Evolutionary conservation across 2,888 invertebrate genomes (phyloP).

Genomic region (Ryuthela nishihirai): DNA sequence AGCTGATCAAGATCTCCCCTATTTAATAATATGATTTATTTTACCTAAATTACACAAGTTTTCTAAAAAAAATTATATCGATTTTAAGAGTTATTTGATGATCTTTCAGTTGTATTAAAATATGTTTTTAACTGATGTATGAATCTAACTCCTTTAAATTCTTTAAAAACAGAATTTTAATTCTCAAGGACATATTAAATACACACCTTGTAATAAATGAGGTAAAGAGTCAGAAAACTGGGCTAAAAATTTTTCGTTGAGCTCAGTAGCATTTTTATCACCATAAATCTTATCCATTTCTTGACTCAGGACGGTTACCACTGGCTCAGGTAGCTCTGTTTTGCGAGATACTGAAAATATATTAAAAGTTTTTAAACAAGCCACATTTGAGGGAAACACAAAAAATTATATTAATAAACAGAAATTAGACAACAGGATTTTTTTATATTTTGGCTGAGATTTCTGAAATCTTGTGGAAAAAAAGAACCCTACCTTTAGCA

Average conservation of each 20-base stretch:
- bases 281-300: constrained; percentile 56
- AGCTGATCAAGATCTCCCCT: no score
- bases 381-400: not conserved
- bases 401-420: constrained; percentile 1
- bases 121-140: no score
- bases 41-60: no score
- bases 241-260: constrained; percentile 68
- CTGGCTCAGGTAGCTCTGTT: constrained; percentile 42
- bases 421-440: no score
- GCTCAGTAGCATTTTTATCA: constrained; percentile 56
- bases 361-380: not conserved
- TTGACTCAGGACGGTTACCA: constrained; percentile 50
- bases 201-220: constrained; percentile 68
- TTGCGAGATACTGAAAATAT: constrained; percentile 38
- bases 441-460: no score
- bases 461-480: no score
- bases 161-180: not conserved
- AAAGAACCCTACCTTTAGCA: no score
- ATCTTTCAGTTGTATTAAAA: no score
- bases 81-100: no score
- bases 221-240: constrained; percentile 63
- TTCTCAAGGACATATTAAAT: not conserved
- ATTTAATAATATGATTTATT: no score
- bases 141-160: no score
- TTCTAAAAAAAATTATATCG: no score